Conservation (phyloP, 2,113 vertebrate genomes). For the Charina bottae region DNA sequence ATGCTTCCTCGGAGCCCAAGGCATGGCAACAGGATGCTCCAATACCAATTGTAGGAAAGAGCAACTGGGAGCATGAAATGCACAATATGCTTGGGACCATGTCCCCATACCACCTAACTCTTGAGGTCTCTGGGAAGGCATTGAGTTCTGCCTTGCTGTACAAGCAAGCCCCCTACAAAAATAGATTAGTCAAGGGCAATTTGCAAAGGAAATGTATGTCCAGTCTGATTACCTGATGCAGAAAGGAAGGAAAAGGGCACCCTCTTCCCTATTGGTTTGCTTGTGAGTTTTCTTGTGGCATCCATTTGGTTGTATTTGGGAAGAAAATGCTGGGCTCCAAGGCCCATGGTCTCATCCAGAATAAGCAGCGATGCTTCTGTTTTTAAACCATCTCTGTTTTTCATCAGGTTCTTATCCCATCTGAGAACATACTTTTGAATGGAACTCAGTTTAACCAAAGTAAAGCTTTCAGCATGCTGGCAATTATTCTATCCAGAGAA, state of each 20-base stretch:
- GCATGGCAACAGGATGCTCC: rapidly evolving
- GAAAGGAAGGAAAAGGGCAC: not conserved
- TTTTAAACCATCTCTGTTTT: not conserved
- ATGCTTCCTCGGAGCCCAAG: not conserved
- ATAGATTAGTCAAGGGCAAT: not conserved
- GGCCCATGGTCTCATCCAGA: not conserved
- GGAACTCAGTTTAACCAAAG: slow-evolving; percentile 56
- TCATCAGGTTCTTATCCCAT: slow-evolving; percentile 11
- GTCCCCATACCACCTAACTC: no score
- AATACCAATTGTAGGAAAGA: not conserved
- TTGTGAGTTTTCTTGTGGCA: not conserved
- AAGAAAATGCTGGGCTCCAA: not conserved
- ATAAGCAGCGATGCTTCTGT: not conserved
- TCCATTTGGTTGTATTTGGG: not conserved
- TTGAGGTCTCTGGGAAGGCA: no score
- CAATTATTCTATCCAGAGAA: slow-evolving; percentile 63
- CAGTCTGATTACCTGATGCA: not conserved
- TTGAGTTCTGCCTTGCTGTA: no score
- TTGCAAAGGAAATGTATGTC: no score
- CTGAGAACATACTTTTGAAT: slow-evolving; percentile 41
- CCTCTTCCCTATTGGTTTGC: not conserved
- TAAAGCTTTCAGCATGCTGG: slow-evolving; percentile 57
- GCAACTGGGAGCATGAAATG: no score
- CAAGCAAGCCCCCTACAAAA: no score
- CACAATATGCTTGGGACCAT: no score